Base-by-base conservation (phyloP, 2,888 invertebrate genomes). In the Teleogryllus oceanicus region DNA sequence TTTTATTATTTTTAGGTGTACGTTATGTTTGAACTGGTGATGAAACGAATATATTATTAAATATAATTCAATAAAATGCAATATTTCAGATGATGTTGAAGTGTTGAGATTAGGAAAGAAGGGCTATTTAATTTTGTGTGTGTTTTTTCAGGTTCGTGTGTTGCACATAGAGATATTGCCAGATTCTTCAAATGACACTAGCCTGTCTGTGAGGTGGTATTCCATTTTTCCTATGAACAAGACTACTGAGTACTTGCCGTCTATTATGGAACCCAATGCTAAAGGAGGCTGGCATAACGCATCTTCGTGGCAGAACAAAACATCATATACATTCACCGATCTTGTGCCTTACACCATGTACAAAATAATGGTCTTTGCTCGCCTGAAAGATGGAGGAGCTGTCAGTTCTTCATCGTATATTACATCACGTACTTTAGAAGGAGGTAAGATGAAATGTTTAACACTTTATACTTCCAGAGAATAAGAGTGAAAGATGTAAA, bases 311-410 rank as follows among this genome's bases (percentile, higher is more conserved):
- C 91, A 89, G 5, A 88, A 90, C 49, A 89, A 90, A 8, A 90
- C 89, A 49, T 89, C 88, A 80, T 90, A 88, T 85, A 90, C 89
- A 76, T 94, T 95, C 84, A 89, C 88, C 0, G 86, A 90, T 79
- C 87, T 96, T 77, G 88, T 90, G 82, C 92, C 95, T 0, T 93
- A 88, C 84, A 94, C 94, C 0, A 88, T 89, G n/a, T 96, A 96
- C 85, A 94, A 94, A 83, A 89, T 95, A 81, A 95, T 94, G 0
- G 92, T 95, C 78, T 94, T 92, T 86, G 93, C 94, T 0, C 88
- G 90, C 80, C 88, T 89, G 82, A 90, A 90, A 83, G 90, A 89
- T 0, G 20, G 13, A 10, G n/a, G 16, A 37, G 77, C 49, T 49
- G 5, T 11, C 5, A 13, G n/a, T 18, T 20, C 49, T 0, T n/a